Conservation (phyloP, 2,888 invertebrate species). For the Pantelozetes paolii region DNA sequence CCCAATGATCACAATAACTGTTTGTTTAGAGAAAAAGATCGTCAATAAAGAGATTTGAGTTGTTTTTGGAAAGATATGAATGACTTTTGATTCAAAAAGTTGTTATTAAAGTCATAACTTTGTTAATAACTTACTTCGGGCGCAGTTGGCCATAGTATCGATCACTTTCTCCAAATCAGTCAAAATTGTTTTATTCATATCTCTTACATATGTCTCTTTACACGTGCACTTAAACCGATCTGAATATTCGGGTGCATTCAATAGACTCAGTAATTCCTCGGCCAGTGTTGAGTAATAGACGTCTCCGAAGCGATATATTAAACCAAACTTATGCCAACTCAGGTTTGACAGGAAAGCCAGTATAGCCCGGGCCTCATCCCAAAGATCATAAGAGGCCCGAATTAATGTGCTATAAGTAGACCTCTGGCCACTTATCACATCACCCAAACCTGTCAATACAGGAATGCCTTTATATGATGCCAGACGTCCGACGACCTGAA, state of each 20-base stretch:
- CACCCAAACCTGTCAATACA: constrained; percentile 47
- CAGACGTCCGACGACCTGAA: constrained; percentile 45
- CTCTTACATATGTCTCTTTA: constrained; percentile 43
- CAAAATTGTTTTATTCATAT: constrained; percentile 45
- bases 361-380: constrained; percentile 47
- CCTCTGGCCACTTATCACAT: constrained; percentile 45
- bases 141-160: constrained; percentile 44
- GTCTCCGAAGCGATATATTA: constrained; percentile 46
- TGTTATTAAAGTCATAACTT: not conserved
- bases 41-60: too few relatives aligned
- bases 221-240: constrained; percentile 43
- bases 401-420: constrained; percentile 46
- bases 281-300: constrained; percentile 47
- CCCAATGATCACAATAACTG: constrained; percentile 48
- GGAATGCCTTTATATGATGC: constrained; percentile 47
- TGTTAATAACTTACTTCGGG: constrained; percentile 45
- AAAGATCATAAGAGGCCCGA: constrained; percentile 46
- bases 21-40: not conserved
- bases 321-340: constrained; percentile 46
- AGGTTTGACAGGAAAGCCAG: constrained; percentile 46
- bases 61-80: too few relatives aligned
- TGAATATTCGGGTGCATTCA: constrained; percentile 18
- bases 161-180: constrained; percentile 45
- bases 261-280: constrained; percentile 41
- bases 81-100: too few relatives aligned